phyloP scores from a whole-genome alignment of 1,140 invertebrate species.

The Leptonema lineaticorne region DNA sequence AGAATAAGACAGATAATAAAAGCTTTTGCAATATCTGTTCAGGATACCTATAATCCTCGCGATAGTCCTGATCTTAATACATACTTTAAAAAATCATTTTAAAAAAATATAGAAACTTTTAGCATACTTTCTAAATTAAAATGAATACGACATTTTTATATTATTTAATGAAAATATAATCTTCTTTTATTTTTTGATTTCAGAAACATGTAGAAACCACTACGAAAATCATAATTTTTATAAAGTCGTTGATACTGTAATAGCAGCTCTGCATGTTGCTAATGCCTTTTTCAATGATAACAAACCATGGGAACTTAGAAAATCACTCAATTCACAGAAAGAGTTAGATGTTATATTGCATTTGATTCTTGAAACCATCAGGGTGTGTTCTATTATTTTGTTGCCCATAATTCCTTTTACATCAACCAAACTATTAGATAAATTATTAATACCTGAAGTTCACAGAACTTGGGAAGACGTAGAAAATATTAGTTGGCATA shows the following conservation, averaged over 20 bases:
- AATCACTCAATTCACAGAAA: conserved; percentile 49
- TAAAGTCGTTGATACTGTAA: conserved; percentile 76
- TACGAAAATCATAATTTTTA: conserved; percentile 83
- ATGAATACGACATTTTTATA: not conserved
- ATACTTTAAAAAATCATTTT: no score
- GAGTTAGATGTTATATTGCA: conserved; percentile 75
- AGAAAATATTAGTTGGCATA: conserved; percentile 47
- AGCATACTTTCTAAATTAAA: no score
- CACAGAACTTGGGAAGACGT: conserved; percentile 59
- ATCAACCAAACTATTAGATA: conserved; percentile 65
- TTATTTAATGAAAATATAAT: not conserved
- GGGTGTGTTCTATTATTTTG: conserved; percentile 75
- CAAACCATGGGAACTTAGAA: conserved; percentile 82
- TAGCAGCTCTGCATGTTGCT: conserved; percentile 69
- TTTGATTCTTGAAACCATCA: conserved; percentile 79
- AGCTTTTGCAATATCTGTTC: no score
- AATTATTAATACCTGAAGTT: conserved; percentile 58
- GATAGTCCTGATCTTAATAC: no score
- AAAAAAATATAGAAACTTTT: no score
- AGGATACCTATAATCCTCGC: no score
- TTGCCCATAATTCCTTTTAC: conserved; percentile 83
- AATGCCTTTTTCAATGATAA: conserved; percentile 86
- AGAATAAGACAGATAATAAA: no score
- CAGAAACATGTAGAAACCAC: conserved; percentile 62
- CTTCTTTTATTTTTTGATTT: conserved; percentile 15